Base-by-base conservation (phyloP, 2,113 vertebrate genomes). In the Spilogale gracilis region DNA sequence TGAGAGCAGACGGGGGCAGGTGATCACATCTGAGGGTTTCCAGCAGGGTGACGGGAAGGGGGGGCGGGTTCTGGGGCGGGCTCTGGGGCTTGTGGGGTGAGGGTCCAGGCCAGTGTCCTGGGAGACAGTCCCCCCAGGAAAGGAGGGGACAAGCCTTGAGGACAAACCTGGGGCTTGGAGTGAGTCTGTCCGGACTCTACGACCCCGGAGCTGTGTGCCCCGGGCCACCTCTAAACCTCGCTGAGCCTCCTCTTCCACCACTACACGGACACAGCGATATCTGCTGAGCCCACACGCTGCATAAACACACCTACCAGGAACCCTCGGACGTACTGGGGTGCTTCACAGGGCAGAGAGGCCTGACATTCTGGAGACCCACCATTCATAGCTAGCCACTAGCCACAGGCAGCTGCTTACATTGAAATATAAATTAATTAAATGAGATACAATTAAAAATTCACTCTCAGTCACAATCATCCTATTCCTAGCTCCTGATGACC, bases 291-390 rank as follows among this genome's bases (percentile, higher is more conserved):
- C 10, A 38, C 0, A 0, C 43, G 73, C 79, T 18, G 20, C 9
- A 32, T 2, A 48, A 60, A 50, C n/a, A 6, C 65, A 13, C 8
- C 73, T 17, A 0, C 13, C 3, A 3, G 67, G 61, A 10, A 4
- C 1, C 71, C 30, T 21, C 6, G 12, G 7, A 43, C 13, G 0
- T n/a, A 20, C 48, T 0, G 17, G 12, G 43, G 20, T 7, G 3
- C 27, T 74, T 86, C 63, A 23, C 0, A 0, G 60, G 74, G 32
- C 78, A 60, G 81, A 30, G 74, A 85, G 69, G 14, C 3, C 0
- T 18, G 8, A 6, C 3, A 5, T 0, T 63, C 63, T 6, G 8
- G 50, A 52, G 25, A 54, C 5, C 7, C 0, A 0, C 83, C 17
- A 38, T 18, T 30, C 14, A 0, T 9, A 23, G 10, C 25, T 3